Evolutionary conservation across 1,140 invertebrate species (phyloP), one percentile per base, ranked within the genome.

Genomic region (Popillia japonica): DNA sequence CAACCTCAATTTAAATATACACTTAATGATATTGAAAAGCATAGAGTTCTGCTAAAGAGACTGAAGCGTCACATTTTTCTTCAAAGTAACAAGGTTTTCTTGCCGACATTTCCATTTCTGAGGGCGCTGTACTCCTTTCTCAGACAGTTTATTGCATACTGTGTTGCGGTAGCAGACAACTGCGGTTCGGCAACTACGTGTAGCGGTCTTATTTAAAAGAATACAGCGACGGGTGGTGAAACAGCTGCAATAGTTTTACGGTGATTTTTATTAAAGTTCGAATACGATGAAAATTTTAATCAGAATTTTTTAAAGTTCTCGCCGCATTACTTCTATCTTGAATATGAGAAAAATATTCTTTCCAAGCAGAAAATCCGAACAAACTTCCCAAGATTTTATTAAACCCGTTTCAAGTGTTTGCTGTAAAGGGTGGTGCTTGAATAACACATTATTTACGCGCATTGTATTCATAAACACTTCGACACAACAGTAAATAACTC

Each of bases 191-290:
- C 48, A 55, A 55, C 48, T 14, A 55, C 14, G 48, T 55, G 48
- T 55, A 55, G 48, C 14, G 48, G 48, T 14, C n/a, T 55, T 55
- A 17, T 17, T 55, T 55, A 17, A 55, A 55, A 55, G 48, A 6
- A 55, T 55, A 55, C 48, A 55, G 17, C 48, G 6, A 55, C 48
- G 48, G 48, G 48, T n/a, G 48, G 48, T 17, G 48, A 55, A 55
- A 55, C 48, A 55, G 48, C 48, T 55, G 48, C 48, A 55, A 55
- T 55, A 55, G 48, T 55, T 55, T 55, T 55, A n/a, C 48, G 48
- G n/a, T 17, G 48, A 17, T 17, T n/a, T 55, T 55, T 55, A 55
- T 55, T 55, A 55, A 55, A 55, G 48, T 55, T 55, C 48, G 17
- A 17, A 55, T 55, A 55, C 14, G 48, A 17, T 6, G 48, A 17